Evolutionary conservation across 1,140 invertebrate genomes (phyloP).

Genomic region (Cydia strobilella): DNA sequence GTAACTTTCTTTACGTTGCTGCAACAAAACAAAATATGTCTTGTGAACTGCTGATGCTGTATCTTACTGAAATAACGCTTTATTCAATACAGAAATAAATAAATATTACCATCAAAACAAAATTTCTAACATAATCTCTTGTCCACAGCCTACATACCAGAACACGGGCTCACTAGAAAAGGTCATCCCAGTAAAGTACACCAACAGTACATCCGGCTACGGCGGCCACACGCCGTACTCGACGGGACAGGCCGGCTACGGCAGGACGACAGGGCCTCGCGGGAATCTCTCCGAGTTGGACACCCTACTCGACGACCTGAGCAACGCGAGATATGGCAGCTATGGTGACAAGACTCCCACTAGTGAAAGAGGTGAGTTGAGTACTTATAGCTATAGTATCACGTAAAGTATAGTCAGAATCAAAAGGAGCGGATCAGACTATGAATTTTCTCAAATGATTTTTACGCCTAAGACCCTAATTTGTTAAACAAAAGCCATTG

Average conservation of each 20-base stretch:
- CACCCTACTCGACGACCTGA: slow-evolving; percentile 94
- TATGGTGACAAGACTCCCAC: slow-evolving; percentile 67
- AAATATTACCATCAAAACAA: not conserved
- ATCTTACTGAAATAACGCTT: no score
- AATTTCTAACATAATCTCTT: slow-evolving; percentile 39
- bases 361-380: slow-evolving; percentile 62
- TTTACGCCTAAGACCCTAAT: no score
- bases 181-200: slow-evolving; percentile 64
- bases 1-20: no score
- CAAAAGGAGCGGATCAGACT: no score
- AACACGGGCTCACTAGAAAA: slow-evolving; percentile 69
- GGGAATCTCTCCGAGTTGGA: slow-evolving; percentile 95
- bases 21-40: no score
- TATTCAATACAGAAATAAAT: not conserved
- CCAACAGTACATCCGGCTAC: slow-evolving; percentile 51
- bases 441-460: no score
- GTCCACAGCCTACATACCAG: slow-evolving; percentile 75
- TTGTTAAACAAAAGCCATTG: no score
- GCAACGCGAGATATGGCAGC: slow-evolving; percentile 88
- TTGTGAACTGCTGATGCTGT: no score
- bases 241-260: slow-evolving; percentile 57
- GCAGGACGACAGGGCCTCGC: slow-evolving; percentile 54
- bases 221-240: slow-evolving; percentile 44
- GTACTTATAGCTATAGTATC: slow-evolving; percentile 37
- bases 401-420: no score